Percentiles rank a stretch among this genome's conserved stretches.
Conservation (phyloP, 2,113 vertebrate genomes). For the Protomyctophum bolini region DNA sequence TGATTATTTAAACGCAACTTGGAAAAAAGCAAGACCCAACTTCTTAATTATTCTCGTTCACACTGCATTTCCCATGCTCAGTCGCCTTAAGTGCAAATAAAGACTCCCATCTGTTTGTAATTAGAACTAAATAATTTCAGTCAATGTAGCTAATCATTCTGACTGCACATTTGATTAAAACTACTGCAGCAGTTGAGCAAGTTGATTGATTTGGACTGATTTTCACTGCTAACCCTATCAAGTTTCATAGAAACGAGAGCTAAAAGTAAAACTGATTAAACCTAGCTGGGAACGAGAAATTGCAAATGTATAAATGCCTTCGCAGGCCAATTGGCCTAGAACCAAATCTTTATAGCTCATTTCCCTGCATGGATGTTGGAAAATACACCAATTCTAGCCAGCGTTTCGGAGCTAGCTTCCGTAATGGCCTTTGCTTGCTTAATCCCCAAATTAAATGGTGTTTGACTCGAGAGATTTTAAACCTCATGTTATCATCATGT, state of each 20-base stretch:
- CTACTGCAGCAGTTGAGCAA: slow-evolving; percentile 76
- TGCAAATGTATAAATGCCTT: slow-evolving; percentile 18
- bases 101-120: slow-evolving; percentile 99
- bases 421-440: slow-evolving; percentile 93
- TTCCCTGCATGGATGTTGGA: slow-evolving; percentile 89
- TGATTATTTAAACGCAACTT: slow-evolving; percentile 93
- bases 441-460: slow-evolving; percentile 95
- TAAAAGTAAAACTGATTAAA: not conserved
- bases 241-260: slow-evolving; percentile 19
- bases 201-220: slow-evolving; percentile 12
- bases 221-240: slow-evolving; percentile 31
- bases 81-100: slow-evolving; percentile 99
- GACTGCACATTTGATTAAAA: slow-evolving; percentile 99
- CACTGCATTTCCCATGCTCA: slow-evolving; percentile 97
- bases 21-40: slow-evolving; percentile 86
- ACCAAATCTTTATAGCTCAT: slow-evolving; percentile 86
- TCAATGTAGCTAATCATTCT: slow-evolving; percentile 98
- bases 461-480: slow-evolving; percentile 86
- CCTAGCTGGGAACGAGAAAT: slow-evolving; percentile 13
- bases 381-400: slow-evolving; percentile 88
- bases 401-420: slow-evolving; percentile 81
- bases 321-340: slow-evolving; percentile 33
- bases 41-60: slow-evolving; percentile 99
- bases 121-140: slow-evolving; percentile 99
- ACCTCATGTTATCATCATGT: slow-evolving; percentile 84